Evolutionary conservation across 1,140 invertebrate genomes (phyloP), one percentile per base, ranked within the genome.

Genomic region (Orchesella cincta): DNA sequence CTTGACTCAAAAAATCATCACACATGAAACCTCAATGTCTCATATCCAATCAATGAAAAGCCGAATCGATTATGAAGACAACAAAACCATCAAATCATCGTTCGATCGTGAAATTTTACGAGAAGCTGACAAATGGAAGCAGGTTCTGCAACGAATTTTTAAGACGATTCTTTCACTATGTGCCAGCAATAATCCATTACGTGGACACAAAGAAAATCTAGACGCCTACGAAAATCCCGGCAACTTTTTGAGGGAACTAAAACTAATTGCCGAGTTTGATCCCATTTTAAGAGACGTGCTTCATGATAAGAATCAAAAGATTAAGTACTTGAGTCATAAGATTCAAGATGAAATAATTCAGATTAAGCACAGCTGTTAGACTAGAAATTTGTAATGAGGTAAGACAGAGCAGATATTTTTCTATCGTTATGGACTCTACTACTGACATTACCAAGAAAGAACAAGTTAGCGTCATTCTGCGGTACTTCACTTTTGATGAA

Each of bases 371-470:
- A n/a, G n/a, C n/a, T n/a, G 67, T 75, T 23, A 0, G 29, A n/a
- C 2, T 18, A 8, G 34, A 1, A 39, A 74, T 76, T 14, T 26
- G 73, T 23, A 14, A 52, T 12, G 75, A 73, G 51, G 29, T 76
- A n/a, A n/a, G 18, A 76, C 35, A 71, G 29, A 74, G 16, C 14
- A 77, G 76, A 64, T 82, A 80, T 74, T 83, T 78, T 78, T 75
- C 74, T n/a, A 76, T 81, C 33, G 79, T 80, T 67, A 34, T 81
- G 39, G 80, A 81, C 35, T 79, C 73, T 23, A 78, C 80, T 51
- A 77, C 75, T 33, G 70, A 81, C 74, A 70, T 81, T 39, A 75
- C 76, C 5, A 73, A 80, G 39, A 62, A 67, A 18, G 80, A 82
- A 57, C 81, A 82, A 51, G 46, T 81, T 2, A 76, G 74, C 35